A percentile compares a stretch with the other conserved stretches of the same genome.
These are phyloP conservation scores for Pterostichus niger DNA, from an alignment of 2,888 invertebrate genomes.

Conservation along the genomic window DNA sequence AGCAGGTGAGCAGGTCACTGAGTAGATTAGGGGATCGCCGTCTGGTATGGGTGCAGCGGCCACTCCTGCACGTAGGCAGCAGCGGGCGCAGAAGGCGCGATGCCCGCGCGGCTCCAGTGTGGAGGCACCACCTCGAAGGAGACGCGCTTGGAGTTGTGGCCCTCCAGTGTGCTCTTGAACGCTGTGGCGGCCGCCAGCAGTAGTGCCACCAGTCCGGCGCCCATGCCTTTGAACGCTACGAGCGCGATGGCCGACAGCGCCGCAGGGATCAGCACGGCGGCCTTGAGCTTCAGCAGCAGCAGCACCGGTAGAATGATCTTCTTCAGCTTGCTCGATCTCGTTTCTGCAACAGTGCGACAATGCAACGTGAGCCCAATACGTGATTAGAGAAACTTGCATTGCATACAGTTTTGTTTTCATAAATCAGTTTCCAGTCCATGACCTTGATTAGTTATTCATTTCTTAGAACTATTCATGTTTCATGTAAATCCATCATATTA, in stretches of 20 bases:
- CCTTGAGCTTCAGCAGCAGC: conserved; percentile 82
- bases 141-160: conserved; percentile 71
- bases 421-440: conserved; percentile 60
- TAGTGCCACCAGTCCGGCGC: conserved; percentile 81
- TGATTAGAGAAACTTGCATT: conserved; percentile 62
- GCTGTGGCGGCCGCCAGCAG: conserved; percentile 79
- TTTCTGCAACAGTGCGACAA: conserved; percentile 74
- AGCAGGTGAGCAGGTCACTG: conserved; percentile 56
- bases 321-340: conserved; percentile 81
- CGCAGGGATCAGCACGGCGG: conserved; percentile 81
- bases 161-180: conserved; percentile 74
- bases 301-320: conserved; percentile 82
- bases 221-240: conserved; percentile 83
- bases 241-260: conserved; percentile 81
- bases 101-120: conserved; percentile 73
- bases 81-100: conserved; percentile 67
- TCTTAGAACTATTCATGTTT: conserved; percentile 6
- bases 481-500: neutral
- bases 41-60: conserved; percentile 71
- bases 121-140: conserved; percentile 75
- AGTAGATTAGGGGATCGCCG: conserved; percentile 69
- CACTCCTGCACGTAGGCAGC: conserved; percentile 63
- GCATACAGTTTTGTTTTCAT: conserved; percentile 57
- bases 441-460: conserved; percentile 65
- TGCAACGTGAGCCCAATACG: conserved; percentile 69